Base-by-base conservation (phyloP, 2,888 invertebrate genomes). In the Palloptera scutellata region DNA sequence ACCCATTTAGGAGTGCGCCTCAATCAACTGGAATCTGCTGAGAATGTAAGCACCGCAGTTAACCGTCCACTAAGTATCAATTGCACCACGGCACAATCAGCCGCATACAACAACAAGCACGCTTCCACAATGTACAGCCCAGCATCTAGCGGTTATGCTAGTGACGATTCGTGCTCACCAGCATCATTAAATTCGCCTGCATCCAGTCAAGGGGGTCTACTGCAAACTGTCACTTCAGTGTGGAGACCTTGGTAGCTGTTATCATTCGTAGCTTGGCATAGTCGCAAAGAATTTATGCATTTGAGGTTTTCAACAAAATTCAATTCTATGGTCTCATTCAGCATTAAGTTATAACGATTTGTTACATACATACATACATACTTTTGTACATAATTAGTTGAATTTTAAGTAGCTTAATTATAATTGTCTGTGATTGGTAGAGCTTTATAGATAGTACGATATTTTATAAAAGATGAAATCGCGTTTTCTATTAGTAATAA, bases 1-100 rank as follows among this genome's bases (percentile, higher is more conserved):
- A 93, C 95, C 62, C 95, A 95, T 84, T 88, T 96, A 73, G 95
- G 94, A 20, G 91, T 93, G 86, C 89, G 92, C 58, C 88, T 95
- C 72, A 94, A 94, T 73, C 81, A 84, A 71, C 70, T 84, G 70
- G 82, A 80, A 57, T 75, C 76, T 66, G 74, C 77, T 13, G 70
- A 71, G 54, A 76, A 79, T 61, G 54, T 70, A 11, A 63, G 64
- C 30, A 69, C 73, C 42, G 70, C 79, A 1, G 58, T 75, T 15
- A 75, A 73, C 57, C 72, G 75, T 0, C 81, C 80, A 1, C 70
- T 81, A 8, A 77, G 74, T 62, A 79, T 83, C 43, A 73, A 74
- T 68, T 81, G 81, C 52, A 70, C 72, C 15, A 41, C 70, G 42
- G 52, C 70, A n/a, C n/a, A n/a, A n/a, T 43, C 52, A 5, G 40